Percentiles rank a stretch among this genome's conserved stretches.
These are phyloP conservation scores for Phalacrocorax carbo DNA, from an alignment of 2,113 vertebrate genomes.

Conservation along the genomic window DNA sequence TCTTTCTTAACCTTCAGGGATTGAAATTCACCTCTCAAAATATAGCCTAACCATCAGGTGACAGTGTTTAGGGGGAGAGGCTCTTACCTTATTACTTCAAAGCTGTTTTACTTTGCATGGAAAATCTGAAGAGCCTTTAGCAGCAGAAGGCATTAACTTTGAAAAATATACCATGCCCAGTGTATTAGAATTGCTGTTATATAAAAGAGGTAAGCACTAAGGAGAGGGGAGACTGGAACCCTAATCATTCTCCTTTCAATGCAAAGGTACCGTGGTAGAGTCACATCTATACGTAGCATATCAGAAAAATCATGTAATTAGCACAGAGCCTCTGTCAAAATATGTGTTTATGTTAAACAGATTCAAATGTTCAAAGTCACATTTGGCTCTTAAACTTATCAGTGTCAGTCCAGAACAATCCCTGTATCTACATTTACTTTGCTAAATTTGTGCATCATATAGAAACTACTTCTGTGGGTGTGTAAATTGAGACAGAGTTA, in stretches of 20 bases:
- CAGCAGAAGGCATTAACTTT: not conserved
- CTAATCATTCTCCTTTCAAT: not conserved
- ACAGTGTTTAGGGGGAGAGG: not conserved
- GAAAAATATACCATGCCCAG: not conserved
- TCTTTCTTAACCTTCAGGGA: not conserved
- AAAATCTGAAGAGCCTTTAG: not conserved
- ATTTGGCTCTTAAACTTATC: not conserved
- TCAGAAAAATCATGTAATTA: not conserved
- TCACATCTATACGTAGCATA: not conserved
- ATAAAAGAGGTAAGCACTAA: not conserved
- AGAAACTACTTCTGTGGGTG: not conserved
- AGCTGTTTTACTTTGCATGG: not conserved
- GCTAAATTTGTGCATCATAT: not conserved
- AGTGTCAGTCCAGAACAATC: not conserved
- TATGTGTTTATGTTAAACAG: not conserved
- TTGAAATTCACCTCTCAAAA: not conserved
- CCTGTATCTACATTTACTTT: not conserved
- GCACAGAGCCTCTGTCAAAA: not conserved
- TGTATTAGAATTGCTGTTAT: not conserved
- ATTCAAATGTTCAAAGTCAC: not conserved
- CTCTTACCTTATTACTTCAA: not conserved
- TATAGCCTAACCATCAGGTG: not conserved
- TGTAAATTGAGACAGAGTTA: not conserved
- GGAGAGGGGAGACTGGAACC: not conserved
- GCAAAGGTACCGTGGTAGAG: not conserved